A percentile compares a stretch with the other conserved stretches of the same genome.
These are phyloP conservation scores for Chloroceryle inda DNA, from an alignment of 2,797 vertebrate genomes.

Conservation along the genomic window DNA sequence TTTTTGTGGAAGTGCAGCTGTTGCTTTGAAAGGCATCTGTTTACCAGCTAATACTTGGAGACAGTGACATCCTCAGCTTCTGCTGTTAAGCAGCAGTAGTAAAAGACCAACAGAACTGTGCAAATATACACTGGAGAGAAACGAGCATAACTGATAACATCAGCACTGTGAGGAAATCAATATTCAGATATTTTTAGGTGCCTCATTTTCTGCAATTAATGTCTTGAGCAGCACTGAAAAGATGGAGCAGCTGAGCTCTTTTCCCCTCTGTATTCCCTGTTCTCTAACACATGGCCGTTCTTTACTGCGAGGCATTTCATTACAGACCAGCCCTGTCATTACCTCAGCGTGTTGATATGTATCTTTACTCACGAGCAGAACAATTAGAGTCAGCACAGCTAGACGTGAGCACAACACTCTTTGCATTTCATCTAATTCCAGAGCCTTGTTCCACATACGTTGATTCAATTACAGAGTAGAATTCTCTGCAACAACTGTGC, in stretches of 20 bases:
- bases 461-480: neutral
- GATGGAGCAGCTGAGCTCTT: neutral
- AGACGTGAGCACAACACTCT: neutral
- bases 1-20: slow-evolving; percentile 59
- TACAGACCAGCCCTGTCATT: neutral
- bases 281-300: neutral
- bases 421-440: neutral
- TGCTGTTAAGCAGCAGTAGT: neutral
- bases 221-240: neutral
- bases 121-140: neutral
- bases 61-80: neutral
- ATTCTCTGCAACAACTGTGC: neutral
- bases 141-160: neutral
- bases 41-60: neutral
- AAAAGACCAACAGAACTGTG: neutral
- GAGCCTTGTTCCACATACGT: neutral
- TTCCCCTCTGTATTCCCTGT: neutral
- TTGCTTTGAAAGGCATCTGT: slow-evolving; percentile 58
- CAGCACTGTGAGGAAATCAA: slow-evolving; percentile 17
- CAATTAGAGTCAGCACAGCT: neutral
- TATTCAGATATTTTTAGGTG: slow-evolving; percentile 35
- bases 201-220: slow-evolving; percentile 42
- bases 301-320: neutral
- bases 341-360: neutral
- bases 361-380: neutral